phyloP scores from a whole-genome alignment of 2,888 invertebrate genomes.

The Agrochola macilenta region DNA sequence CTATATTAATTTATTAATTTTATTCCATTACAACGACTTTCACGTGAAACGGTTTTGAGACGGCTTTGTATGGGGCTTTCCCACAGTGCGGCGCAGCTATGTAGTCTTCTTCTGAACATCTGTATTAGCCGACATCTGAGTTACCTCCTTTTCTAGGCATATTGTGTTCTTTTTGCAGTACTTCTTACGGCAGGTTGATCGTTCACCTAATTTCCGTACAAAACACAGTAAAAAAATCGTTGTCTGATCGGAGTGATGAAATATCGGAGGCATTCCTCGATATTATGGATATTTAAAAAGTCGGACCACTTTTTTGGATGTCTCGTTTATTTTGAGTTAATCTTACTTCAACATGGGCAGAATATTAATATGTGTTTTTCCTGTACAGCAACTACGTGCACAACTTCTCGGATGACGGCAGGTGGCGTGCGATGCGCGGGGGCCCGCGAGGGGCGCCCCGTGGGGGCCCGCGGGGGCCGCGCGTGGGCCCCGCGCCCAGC shows the following conservation, averaged over 20 bases:
- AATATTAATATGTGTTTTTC: background rate
- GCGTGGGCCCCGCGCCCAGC: conserved; percentile 50
- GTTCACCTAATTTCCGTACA: background rate
- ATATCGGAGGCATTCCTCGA: background rate
- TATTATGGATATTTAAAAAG: background rate
- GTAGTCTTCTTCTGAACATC: background rate
- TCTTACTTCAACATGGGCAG: background rate
- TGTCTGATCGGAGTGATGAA: background rate
- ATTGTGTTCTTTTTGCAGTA: background rate
- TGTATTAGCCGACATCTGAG: background rate
- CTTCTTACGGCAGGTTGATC: background rate
- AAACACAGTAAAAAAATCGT: background rate
- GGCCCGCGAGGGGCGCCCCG: conserved; percentile 61
- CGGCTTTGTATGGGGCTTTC: no score
- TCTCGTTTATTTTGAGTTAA: no score
- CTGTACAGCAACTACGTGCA: conserved; percentile 52
- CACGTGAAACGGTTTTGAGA: no score
- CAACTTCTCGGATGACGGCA: conserved; percentile 83
- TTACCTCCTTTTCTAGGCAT: background rate
- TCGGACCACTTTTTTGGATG: background rate
- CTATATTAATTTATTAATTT: no score
- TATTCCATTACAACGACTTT: no score
- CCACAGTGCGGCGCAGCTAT: no score
- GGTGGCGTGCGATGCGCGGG: conserved; percentile 86
- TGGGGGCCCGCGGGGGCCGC: conserved; percentile 55